Evolutionary conservation across 2,113 vertebrate species (phyloP), one percentile per base, ranked within the genome.

Genomic region (Peromyscus polionotus): DNA sequence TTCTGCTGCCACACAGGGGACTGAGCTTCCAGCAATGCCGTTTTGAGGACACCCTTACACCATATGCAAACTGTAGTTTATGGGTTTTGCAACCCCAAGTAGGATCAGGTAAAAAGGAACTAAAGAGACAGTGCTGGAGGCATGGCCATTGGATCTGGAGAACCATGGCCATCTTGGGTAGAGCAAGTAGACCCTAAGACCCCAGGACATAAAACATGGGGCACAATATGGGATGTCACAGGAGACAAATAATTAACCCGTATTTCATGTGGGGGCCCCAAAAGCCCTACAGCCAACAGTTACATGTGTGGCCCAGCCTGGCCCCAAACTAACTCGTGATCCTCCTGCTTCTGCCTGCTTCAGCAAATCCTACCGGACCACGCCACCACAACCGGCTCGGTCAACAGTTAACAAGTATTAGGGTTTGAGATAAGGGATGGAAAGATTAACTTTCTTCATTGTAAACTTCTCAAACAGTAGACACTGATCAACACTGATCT

Each of bases 371-470:
- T 72, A 20, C 68, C 33, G 0, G 33, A 14, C 3, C 2, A 6
- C 13, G 14, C 17, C 68, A 70, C 16, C 16, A 70, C 68, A 70
- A n/a, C 70, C 0, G 70, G 19, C 70, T 73, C 9, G n/a, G 12
- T 19, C 42, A 24, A n/a, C 5, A 45, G 22, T 65, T 68, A 79
- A 59, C 42, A 57, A 59, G 7, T 65, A 75, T 79, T 45, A 59
- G 79, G 76, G 24, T 45, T 28, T 14, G 28, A 96, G n/a, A 84
- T 51, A 80, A 88, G 93, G 13, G 2, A 75, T 6, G 8, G 42
- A 83, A 88, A 95, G 33, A 65, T 76, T 85, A 42, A 84, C 83
- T 90, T 93, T 13, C 36, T 92, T 61, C 20, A 10, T 77, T 88
- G 85, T 89, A 45, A 94, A 86, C 17, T 91, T 95, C 70, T 84